A percentile compares a stretch with the other conserved stretches of the same genome.
phyloP scores from a whole-genome alignment of 2,888 invertebrate genomes.

The Drymonia ruficornis region DNA sequence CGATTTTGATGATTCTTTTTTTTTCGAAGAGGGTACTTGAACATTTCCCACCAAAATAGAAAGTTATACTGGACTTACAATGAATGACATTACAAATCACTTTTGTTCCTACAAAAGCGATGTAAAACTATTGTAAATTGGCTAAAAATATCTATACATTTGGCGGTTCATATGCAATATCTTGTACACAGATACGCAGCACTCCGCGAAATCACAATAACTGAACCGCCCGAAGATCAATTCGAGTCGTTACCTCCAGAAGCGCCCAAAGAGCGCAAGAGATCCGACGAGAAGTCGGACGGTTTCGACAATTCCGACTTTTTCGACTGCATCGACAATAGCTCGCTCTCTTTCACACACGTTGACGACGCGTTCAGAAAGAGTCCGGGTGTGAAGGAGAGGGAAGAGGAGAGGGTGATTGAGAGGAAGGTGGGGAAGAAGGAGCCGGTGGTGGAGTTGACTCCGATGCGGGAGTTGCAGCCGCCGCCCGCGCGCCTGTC shows the following conservation, averaged over 20 bases:
- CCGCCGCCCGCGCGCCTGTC: slow-evolving; percentile 83
- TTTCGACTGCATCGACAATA: slow-evolving; percentile 82
- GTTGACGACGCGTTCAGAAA: slow-evolving; percentile 81
- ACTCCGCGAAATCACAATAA: slow-evolving; percentile 89
- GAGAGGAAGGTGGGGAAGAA: slow-evolving; percentile 53
- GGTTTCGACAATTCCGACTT: slow-evolving; percentile 81
- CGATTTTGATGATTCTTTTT: too few relatives aligned
- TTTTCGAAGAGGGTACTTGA: too few relatives aligned
- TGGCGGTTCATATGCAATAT: too few relatives aligned
- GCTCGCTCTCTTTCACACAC: slow-evolving; percentile 77
- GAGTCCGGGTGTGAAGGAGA: slow-evolving; percentile 72
- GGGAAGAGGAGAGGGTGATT: slow-evolving; percentile 63
- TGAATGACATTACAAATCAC: too few relatives aligned
- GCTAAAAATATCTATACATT: too few relatives aligned
- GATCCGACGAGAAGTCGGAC: slow-evolving; percentile 81
- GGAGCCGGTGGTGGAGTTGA: slow-evolving; percentile 48
- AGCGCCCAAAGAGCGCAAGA: slow-evolving; percentile 76
- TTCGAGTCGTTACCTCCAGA: slow-evolving; percentile 77
- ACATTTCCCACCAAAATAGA: too few relatives aligned
- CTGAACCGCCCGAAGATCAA: slow-evolving; percentile 84
- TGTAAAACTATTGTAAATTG: too few relatives aligned
- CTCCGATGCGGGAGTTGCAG: slow-evolving; percentile 46
- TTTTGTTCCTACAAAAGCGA: too few relatives aligned
- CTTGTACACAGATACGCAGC: slow-evolving; percentile 87
- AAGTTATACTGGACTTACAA: too few relatives aligned